These are phyloP conservation scores for Apotomis capreana DNA, from an alignment of 2,888 invertebrate genomes.

Conservation along the genomic window DNA sequence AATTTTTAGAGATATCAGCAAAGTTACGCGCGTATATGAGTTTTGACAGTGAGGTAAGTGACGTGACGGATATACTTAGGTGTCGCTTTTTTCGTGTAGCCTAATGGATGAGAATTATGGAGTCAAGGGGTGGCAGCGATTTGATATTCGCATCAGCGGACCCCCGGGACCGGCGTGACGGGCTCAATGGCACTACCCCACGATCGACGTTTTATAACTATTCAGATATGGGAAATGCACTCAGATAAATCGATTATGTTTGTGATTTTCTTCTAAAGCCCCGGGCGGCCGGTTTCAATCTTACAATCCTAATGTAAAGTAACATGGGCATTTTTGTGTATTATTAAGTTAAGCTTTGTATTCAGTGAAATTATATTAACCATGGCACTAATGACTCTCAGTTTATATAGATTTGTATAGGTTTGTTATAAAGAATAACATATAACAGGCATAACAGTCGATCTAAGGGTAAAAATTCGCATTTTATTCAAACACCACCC, in stretches of 20 bases:
- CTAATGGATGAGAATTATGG: constrained; percentile 76
- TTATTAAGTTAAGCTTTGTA: too few species aligned
- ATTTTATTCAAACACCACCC: constrained; percentile 53
- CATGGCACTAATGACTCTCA: too few species aligned
- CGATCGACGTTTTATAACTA: constrained; percentile 67
- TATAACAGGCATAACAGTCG: background rate
- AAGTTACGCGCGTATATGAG: constrained; percentile 47
- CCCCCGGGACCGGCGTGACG: constrained; percentile 72
- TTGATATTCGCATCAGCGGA: constrained; percentile 78
- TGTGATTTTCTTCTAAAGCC: constrained; percentile 43
- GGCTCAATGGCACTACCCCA: constrained; percentile 68
- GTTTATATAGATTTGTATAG: too few species aligned
- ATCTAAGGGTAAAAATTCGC: constrained; percentile 38
- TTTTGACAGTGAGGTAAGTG: constrained; percentile 55
- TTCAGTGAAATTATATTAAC: too few species aligned
- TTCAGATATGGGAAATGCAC: constrained; percentile 62
- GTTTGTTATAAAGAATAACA: background rate
- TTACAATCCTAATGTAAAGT: constrained; percentile 6
- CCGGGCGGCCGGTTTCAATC: constrained; percentile 31
- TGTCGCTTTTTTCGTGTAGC: constrained; percentile 64
- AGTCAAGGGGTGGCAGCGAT: constrained; percentile 77
- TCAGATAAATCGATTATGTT: constrained; percentile 57
- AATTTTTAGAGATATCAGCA: background rate
- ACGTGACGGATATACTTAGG: constrained; percentile 62
- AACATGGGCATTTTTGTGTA: too few species aligned